A percentile compares a stretch with the other conserved stretches of the same genome.
These are phyloP conservation scores for Eledona agricola DNA, from an alignment of 2,888 invertebrate genomes.

Conservation along the genomic window DNA sequence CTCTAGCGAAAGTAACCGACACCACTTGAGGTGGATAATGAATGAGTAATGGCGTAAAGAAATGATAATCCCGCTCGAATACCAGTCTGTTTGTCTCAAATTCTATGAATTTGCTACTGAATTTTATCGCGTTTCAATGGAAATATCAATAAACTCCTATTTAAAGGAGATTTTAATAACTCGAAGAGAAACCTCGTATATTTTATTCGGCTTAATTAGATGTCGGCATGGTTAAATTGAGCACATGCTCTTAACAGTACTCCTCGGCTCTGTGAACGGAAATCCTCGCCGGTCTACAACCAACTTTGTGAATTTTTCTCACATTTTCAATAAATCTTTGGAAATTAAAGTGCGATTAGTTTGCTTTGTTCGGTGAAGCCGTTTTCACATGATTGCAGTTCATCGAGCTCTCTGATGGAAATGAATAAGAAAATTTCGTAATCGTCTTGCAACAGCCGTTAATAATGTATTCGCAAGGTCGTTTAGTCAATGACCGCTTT, in stretches of 20 bases:
- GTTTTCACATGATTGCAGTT: not conserved
- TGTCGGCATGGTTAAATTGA: constrained; percentile 26
- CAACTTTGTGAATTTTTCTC: constrained; percentile 24
- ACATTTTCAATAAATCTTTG: constrained; percentile 28
- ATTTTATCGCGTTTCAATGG: no score
- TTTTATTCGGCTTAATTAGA: no score
- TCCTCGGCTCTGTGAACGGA: constrained; percentile 26
- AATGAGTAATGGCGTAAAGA: no score
- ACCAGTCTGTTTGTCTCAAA: no score
- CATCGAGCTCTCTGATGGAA: constrained; percentile 4
- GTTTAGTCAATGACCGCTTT: constrained; percentile 58
- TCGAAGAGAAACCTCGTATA: no score
- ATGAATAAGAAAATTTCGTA: constrained; percentile 23
- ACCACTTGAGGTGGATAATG: no score
- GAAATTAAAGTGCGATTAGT: constrained; percentile 16
- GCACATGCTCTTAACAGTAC: constrained; percentile 23
- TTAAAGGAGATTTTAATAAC: no score
- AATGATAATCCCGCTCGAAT: no score
- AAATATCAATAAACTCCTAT: no score
- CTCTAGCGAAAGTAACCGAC: no score
- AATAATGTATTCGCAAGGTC: constrained; percentile 53
- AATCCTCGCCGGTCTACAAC: constrained; percentile 15
- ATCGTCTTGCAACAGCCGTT: constrained; percentile 27
- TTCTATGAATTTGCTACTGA: no score
- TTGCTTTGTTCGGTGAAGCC: constrained; percentile 7